Percentiles rank a stretch among this genome's conserved stretches.
phyloP scores from a whole-genome alignment of 2,113 vertebrate genomes.

The Leptobrachium ailaonicum region DNA sequence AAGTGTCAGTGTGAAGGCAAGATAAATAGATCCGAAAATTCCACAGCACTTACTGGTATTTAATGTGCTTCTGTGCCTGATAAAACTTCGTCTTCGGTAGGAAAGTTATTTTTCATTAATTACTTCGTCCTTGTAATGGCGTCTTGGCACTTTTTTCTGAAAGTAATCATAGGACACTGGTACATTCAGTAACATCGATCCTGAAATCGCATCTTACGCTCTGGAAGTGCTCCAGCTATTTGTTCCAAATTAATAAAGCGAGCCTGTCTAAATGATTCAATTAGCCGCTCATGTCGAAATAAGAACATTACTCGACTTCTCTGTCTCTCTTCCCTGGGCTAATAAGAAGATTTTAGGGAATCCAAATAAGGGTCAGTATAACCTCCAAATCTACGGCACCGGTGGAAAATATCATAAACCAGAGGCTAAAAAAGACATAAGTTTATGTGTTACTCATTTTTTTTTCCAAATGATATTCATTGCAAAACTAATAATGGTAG shows the following conservation, averaged over 20 bases:
- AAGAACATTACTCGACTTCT: not conserved
- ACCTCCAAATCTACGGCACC: too few species aligned
- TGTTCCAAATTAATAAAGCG: constrained; percentile 5
- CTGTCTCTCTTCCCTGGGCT: not conserved
- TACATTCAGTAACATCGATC: constrained; percentile 10
- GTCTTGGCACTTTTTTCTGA: not conserved
- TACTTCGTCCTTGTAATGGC: not conserved
- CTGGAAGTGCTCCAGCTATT: not conserved
- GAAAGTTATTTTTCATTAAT: not conserved
- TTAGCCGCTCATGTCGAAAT: not conserved
- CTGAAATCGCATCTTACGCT: not conserved
- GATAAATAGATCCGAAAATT: too few species aligned
- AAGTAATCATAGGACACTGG: not conserved
- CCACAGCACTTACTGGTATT: not conserved
- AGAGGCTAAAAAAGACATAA: too few species aligned
- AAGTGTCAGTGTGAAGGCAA: too few species aligned
- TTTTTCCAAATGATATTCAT: too few species aligned
- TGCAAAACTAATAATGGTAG: too few species aligned
- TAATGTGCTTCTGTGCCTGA: not conserved
- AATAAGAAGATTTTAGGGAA: too few species aligned
- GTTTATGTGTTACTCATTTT: too few species aligned
- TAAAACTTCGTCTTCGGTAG: not conserved
- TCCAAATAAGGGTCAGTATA: too few species aligned
- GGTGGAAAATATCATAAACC: too few species aligned
- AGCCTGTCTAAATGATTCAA: not conserved